phyloP scores from a whole-genome alignment of 1,140 invertebrate species.

The Atta colombica region DNA sequence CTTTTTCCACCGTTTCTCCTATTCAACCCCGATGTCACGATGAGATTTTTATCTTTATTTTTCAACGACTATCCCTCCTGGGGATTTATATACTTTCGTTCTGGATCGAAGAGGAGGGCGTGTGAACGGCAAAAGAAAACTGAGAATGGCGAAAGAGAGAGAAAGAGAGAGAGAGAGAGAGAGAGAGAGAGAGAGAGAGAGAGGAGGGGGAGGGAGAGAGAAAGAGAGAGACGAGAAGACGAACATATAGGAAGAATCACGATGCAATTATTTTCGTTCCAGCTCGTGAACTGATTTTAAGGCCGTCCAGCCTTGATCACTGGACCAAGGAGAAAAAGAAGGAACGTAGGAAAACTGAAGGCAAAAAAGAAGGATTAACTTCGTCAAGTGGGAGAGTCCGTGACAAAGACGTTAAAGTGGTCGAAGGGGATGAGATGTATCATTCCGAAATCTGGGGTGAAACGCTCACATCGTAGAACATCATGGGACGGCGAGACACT shows the following conservation, averaged over 20 bases:
- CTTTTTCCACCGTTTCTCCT: conserved; percentile 78
- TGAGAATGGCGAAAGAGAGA: neutral
- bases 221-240: conserved; percentile 28
- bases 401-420: conserved; percentile 80
- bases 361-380: conserved; percentile 81
- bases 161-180: neutral
- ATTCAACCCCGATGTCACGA: conserved; percentile 53
- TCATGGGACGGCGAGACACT: conserved; percentile 79
- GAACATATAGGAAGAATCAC: conserved; percentile 76
- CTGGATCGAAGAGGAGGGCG: conserved; percentile 54
- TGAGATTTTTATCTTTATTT: conserved; percentile 85
- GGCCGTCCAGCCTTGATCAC: conserved; percentile 53
- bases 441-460: conserved; percentile 70
- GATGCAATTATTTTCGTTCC: conserved; percentile 83
- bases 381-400: conserved; percentile 81
- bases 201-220: neutral
- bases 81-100: conserved; percentile 84
- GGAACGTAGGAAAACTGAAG: conserved; percentile 66
- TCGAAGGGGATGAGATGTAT: conserved; percentile 75
- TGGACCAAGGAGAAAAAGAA: conserved; percentile 67
- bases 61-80: conserved; percentile 81
- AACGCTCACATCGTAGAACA: conserved; percentile 72
- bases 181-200: neutral
- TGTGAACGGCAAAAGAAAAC: conserved; percentile 67
- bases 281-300: conserved; percentile 78